Base-by-base conservation (phyloP, 1,140 invertebrate species). In the Idris sp. region DNA sequence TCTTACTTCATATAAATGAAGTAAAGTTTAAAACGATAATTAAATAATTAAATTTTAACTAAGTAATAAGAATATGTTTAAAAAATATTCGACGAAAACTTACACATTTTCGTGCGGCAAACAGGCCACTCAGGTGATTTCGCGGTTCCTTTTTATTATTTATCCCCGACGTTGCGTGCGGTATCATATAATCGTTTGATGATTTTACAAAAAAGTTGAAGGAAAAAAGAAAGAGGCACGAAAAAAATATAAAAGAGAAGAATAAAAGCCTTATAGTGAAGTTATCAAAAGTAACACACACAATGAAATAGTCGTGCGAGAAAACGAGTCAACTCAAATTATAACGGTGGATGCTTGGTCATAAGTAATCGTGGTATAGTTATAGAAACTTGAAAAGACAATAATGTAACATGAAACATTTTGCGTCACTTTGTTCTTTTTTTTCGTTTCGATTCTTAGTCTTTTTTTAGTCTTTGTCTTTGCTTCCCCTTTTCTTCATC, bases 91-190 rank as follows among this genome's bases (percentile, higher is more conserved):
- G n/a, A n/a, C n/a, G n/a, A n/a, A n/a, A n/a, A n/a, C 18, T 59
- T 28, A 15, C 1, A 8, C 33, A 28, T 31, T 38, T 61, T 13
- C n/a, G n/a, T 41, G 28, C 33, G 11, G 31, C 41, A 59, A 68
- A 59, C 35, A 44, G 61, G 15, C 49, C 56, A 46, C 26, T 65
- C 54, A 65, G 7, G 61, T 59, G 43, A 62, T 71, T 56, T 54
- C 49, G 48, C 41, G 56, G 67, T 73, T 65, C 59, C 53, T 65
- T 73, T 59, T 73, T 73, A 71, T 71, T 71, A 71, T 71, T 62
- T 58, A 71, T 38, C 40, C 49, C 30, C 48, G 41, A 35, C 28
- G 25, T 71, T 71, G 67, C 67, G 58, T 71, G 67, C 56, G 33
- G 68, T 43, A 26, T 62, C 46, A 38, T n/a, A n/a, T 72, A 72